Evolutionary conservation across 1,140 invertebrate species (phyloP).

Genomic region (Drosophila tropicalis): DNA sequence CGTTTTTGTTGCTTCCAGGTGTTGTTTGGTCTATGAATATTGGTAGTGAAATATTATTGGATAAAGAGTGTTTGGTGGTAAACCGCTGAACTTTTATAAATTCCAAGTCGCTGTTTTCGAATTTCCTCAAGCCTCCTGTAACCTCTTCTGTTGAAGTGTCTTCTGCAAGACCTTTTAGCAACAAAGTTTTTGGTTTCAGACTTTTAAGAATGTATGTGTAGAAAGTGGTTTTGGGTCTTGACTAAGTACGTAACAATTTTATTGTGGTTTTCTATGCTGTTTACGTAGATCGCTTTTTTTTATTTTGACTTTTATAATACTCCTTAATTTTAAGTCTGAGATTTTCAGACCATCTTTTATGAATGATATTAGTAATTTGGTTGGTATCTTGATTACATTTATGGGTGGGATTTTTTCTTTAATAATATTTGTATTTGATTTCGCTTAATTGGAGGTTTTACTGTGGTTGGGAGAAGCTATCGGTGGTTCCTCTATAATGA

Average conservation of each 20-base stretch:
- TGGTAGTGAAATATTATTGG: not conserved
- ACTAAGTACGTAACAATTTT: not conserved
- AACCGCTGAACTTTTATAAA: constrained; percentile 4
- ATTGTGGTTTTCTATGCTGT: not conserved
- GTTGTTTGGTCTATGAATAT: too few relatives aligned
- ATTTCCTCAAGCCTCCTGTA: not conserved
- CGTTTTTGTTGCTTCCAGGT: too few relatives aligned
- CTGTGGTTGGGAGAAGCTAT: too few relatives aligned
- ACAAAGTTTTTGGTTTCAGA: too few relatives aligned
- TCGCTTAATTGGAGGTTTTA: not conserved
- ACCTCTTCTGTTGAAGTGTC: too few relatives aligned
- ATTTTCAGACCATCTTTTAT: constrained; percentile 4
- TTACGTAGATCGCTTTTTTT: constrained; percentile 6
- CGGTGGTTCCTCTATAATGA: too few relatives aligned
- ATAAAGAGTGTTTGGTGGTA: not conserved
- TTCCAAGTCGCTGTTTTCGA: not conserved
- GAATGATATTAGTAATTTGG: not conserved
- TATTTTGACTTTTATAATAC: not conserved
- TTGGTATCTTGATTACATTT: not conserved
- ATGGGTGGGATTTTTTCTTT: not conserved
- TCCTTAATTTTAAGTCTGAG: not conserved
- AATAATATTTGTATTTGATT: not conserved
- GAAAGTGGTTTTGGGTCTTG: constrained; percentile 4
- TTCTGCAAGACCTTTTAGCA: too few relatives aligned
- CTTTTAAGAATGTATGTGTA: not conserved